A percentile compares a stretch with the other conserved stretches of the same genome.
phyloP scores from a whole-genome alignment of 2,113 vertebrate species.

The Calyptommatus sinebrachiatus region DNA sequence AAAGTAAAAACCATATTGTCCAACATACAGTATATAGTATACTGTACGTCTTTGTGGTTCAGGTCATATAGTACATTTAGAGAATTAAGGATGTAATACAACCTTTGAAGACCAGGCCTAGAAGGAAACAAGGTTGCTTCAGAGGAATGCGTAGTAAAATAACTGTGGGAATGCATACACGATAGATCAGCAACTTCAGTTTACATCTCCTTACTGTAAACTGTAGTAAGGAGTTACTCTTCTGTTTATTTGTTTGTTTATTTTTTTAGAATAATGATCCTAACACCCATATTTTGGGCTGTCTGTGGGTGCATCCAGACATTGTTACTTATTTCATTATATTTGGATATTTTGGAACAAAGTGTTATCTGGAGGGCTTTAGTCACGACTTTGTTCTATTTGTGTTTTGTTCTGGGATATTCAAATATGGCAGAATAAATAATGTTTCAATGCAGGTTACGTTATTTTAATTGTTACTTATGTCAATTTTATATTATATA shows the following conservation, averaged over 20 bases:
- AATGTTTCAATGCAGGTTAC: no score
- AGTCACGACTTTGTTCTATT: no score
- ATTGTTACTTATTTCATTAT: no score
- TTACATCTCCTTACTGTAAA: neutral
- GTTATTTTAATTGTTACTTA: slow-evolving; percentile 48
- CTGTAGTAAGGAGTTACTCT: neutral
- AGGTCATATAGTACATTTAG: neutral
- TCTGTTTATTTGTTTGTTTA: neutral
- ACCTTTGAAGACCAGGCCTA: neutral
- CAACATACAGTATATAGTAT: no score
- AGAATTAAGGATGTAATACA: neutral
- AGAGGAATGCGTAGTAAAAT: neutral
- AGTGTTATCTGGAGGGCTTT: no score
- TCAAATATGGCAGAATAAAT: no score
- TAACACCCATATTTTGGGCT: slow-evolving; percentile 4
- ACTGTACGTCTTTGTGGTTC: neutral
- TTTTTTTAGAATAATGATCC: neutral
- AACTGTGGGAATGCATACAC: neutral
- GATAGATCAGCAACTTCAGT: neutral
- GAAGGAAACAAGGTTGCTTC: neutral
- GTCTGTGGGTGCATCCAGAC: neutral
- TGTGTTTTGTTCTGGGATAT: no score
- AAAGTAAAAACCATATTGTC: no score
- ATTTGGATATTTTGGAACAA: no score
- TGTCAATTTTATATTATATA: slow-evolving; percentile 48